phyloP scores from a whole-genome alignment of 2,797 vertebrate genomes.

The Sebastes jordani region DNA sequence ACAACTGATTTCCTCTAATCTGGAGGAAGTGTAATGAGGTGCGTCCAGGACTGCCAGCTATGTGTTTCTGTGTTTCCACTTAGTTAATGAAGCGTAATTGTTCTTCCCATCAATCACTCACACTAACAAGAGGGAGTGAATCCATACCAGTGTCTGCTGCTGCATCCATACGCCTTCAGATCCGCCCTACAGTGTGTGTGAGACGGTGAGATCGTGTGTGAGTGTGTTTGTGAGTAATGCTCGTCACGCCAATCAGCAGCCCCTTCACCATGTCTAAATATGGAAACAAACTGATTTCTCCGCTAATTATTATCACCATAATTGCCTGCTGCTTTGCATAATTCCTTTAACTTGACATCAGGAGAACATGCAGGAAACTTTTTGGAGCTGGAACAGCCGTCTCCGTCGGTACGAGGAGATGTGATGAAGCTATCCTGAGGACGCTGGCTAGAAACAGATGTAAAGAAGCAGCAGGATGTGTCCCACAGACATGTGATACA shows the following conservation, averaged over 20 bases:
- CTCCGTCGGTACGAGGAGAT: background rate
- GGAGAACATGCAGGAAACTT: background rate
- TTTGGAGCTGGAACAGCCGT: background rate
- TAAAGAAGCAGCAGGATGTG: background rate
- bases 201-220: background rate
- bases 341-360: slow-evolving; percentile 22
- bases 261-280: slow-evolving; percentile 37
- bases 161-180: background rate
- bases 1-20: slow-evolving; percentile 53
- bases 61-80: slow-evolving; percentile 25
- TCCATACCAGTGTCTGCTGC: slow-evolving; percentile 5
- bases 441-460: background rate
- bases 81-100: slow-evolving; percentile 59
- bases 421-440: background rate
- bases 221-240: slow-evolving; percentile 4
- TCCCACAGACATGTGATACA: background rate
- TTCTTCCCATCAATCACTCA: slow-evolving; percentile 60
- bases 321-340: slow-evolving; percentile 44
- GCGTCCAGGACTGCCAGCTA: slow-evolving; percentile 40
- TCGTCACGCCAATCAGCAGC: slow-evolving; percentile 35
- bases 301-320: slow-evolving; percentile 40
- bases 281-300: slow-evolving; percentile 43
- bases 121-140: slow-evolving; percentile 22
- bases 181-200: background rate
- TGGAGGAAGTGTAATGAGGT: slow-evolving; percentile 57